Evolutionary conservation across 2,888 invertebrate species (phyloP), one percentile per base, ranked within the genome.

Genomic region (Caenorhabditis afra): DNA sequence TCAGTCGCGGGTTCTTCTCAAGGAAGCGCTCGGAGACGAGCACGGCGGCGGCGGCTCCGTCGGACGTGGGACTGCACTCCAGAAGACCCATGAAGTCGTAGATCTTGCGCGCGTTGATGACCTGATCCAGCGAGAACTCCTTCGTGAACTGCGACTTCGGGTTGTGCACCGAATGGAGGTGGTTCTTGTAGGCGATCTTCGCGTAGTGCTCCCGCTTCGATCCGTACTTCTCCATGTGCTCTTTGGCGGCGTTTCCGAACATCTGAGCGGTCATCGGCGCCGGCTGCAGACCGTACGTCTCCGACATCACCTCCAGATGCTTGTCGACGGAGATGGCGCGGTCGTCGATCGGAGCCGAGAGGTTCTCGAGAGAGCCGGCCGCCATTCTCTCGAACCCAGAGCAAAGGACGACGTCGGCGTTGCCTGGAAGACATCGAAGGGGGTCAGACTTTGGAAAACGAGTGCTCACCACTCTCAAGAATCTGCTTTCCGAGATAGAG

Each of bases 371-470:
- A 0, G 97, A 96, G 0, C 98, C 98, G 14, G 94, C 93, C 85
- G 96, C 94, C 99, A 99, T 99, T 92, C 97, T 98, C 90, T 99
- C 99, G 91, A 99, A 99, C 4, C 99, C 99, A 37, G 97, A 92
- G 1, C 97, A 97, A 70, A 99, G 91, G 0, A 95, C 94, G 90
- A 97, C 95, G 87, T 97, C 95, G 16, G 94, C 93, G 87, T 94
- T 93, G 12, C 96, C 92, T 91, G 78, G 37, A 87, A 29, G 57
- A 23, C 12, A 29, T n/a, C 2, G 18, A 52, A 50, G 23, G 4
- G 20, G 12, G 11, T 37, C 14, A 47, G 47, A n/a, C n/a, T n/a
- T 8, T 49, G 16, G 16, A 47, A 10, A 39, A 23, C 23, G n/a
- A 8, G 12, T 50, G 18, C 64, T 10, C 83, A 91, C 92, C 96